Evolutionary conservation across 2,113 vertebrate species (phyloP).

Genomic region (Zapus hudsonius): DNA sequence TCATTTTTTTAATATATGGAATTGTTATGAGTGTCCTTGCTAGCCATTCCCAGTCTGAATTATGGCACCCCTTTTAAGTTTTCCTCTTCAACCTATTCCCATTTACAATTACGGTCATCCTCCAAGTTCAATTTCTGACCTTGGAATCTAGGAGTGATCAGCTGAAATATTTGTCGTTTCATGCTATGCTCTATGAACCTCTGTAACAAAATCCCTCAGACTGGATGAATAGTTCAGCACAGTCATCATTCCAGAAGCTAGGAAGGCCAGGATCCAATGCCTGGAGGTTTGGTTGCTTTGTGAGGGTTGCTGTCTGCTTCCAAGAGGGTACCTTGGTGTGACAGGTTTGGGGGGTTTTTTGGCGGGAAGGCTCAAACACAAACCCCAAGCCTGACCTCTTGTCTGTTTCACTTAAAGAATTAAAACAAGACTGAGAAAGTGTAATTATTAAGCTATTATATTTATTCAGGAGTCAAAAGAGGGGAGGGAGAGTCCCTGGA

Average conservation of each 20-base stretch:
- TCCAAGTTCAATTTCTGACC: conserved; percentile 14
- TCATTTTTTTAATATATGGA: neutral
- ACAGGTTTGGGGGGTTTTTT: no score
- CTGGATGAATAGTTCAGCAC: neutral
- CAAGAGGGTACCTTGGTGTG: neutral
- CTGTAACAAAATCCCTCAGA: neutral
- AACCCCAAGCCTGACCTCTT: no score
- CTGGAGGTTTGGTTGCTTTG: neutral
- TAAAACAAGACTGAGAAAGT: no score
- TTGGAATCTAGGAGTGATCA: neutral
- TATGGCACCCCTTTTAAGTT: neutral
- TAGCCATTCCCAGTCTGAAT: neutral
- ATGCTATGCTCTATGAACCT: neutral
- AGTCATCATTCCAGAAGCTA: neutral
- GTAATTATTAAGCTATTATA: no score
- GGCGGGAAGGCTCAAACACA: no score
- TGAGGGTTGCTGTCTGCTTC: neutral
- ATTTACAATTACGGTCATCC: conserved; percentile 20
- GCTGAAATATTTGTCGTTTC: neutral
- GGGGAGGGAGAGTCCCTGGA: no score
- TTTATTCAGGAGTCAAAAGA: no score
- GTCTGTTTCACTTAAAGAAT: no score
- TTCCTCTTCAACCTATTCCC: conserved; percentile 22
- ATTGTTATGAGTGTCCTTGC: neutral
- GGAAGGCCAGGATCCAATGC: neutral